Evolutionary conservation across 2,113 vertebrate genomes (phyloP).

Genomic region (Malurus alboscapulatus): DNA sequence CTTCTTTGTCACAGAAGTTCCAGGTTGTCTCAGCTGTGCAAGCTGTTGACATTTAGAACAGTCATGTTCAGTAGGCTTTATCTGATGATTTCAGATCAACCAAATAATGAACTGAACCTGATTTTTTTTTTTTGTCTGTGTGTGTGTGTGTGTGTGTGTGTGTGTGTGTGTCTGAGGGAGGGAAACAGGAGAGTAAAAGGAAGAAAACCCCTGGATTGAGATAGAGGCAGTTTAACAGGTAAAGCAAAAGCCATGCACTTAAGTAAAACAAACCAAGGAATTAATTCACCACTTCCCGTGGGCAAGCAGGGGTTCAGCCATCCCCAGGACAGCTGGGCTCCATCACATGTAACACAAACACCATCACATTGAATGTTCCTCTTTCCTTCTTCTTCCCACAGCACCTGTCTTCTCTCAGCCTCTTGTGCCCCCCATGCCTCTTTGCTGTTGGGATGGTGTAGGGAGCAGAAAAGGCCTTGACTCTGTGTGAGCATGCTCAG

Average conservation of each 20-base stretch:
- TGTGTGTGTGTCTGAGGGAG: neutral
- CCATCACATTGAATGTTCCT: neutral
- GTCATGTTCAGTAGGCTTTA: neutral
- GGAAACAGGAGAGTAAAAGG: neutral
- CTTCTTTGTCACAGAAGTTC: neutral
- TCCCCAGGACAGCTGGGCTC: fast-evolving
- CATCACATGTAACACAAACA: neutral
- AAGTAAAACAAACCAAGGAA: neutral
- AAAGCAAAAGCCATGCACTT: neutral
- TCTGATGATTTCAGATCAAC: neutral
- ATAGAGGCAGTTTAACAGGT: neutral
- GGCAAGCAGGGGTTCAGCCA: neutral
- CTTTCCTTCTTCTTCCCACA: neutral
- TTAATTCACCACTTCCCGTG: neutral
- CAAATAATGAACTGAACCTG: neutral
- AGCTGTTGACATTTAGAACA: neutral
- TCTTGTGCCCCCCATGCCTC: neutral
- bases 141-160: neutral
- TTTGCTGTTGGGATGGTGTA: too few species aligned
- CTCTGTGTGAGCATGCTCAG: neutral
- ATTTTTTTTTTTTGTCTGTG: neutral
- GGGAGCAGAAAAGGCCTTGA: neutral
- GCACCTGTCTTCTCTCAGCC: neutral
- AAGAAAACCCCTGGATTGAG: neutral
- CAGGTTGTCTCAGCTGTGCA: neutral